phyloP scores from a whole-genome alignment of 1,140 invertebrate genomes.

The Phortica variegata region DNA sequence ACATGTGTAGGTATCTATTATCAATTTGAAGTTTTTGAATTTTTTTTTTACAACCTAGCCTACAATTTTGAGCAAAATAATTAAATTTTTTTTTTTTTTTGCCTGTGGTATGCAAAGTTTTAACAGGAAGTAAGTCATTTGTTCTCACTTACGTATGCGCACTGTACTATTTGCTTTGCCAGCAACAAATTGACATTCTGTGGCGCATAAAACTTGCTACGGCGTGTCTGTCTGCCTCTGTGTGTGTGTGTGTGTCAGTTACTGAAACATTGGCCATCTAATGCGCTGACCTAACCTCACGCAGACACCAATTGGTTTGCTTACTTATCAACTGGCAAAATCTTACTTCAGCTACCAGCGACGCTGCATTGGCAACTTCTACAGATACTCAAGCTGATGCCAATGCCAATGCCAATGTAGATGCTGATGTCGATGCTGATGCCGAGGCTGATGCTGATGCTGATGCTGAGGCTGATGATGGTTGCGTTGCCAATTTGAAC shows the following conservation, averaged over 20 bases:
- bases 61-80: too few relatives aligned
- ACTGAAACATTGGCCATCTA: conserved; percentile 7
- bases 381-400: too few relatives aligned
- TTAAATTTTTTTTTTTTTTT: too few relatives aligned
- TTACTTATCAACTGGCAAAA: conserved; percentile 46
- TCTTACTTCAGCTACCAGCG: too few relatives aligned
- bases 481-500: conserved; percentile 2
- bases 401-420: too few relatives aligned
- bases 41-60: too few relatives aligned
- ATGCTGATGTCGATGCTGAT: not conserved
- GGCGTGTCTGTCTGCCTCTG: conserved; percentile 10
- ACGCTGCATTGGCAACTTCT: conserved; percentile 28
- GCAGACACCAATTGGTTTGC: conserved; percentile 30
- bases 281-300: conserved; percentile 41
- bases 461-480: conserved; percentile 15
- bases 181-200: conserved; percentile 50
- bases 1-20: too few relatives aligned
- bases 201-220: not conserved
- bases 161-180: too few relatives aligned
- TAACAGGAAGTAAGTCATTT: too few relatives aligned
- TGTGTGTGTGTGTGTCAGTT: conserved; percentile 5
- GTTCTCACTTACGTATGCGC: too few relatives aligned
- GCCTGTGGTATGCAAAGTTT: too few relatives aligned
- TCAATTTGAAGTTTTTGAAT: too few relatives aligned
- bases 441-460: conserved; percentile 20